Evolutionary conservation across 2,113 vertebrate genomes (phyloP), one percentile per base, ranked within the genome.

Genomic region (Nothoprocta pentlandii): DNA sequence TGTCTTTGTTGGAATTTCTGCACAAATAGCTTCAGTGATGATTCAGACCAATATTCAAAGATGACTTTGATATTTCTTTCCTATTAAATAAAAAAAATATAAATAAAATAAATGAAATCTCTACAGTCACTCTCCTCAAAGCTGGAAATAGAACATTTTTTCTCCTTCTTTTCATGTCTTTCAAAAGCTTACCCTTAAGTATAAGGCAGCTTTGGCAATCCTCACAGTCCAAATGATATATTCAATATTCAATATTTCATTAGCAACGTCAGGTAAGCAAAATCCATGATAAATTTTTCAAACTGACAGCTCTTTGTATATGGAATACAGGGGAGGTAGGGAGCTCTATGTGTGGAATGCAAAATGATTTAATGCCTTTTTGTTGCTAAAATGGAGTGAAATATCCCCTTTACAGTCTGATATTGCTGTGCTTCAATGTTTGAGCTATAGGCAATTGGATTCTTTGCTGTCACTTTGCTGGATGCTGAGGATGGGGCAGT

Each of bases 11-110:
- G 59, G 17, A 61, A 49, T 83, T 91, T 77, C 26, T 87, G 54
- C 28, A 70, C 30, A 77, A 82, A 49, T 4, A 68, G 6, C 7
- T 68, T 91, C 82, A 80, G 19, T 47, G 39, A 78, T 34, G 39
- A 58, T 39, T 85, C 46, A 68, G 34, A 15, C 6, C 53, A 80
- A 19, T 86, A 68, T 85, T 94, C 47, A 84, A 20, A 75, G 71
- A 47, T 41, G 28, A 44, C 61, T 30, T 83, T 88, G 68, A 46
- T 77, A 26, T 87, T 91, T 91, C 26, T 88, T 58, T 92, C 47
- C 32, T 34, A 25, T 76, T 74, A 47, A 34, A 25, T 46, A 34
- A 46, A 49, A n/a, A 62, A 12, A 6, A 8, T 46, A 46, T 19
- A 49, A 49, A 49, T 49, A 49, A 49, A 49, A 47, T 47, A 36